Conservation (phyloP, 2,888 invertebrate genomes). For the Allophyes oxyacanthae region DNA sequence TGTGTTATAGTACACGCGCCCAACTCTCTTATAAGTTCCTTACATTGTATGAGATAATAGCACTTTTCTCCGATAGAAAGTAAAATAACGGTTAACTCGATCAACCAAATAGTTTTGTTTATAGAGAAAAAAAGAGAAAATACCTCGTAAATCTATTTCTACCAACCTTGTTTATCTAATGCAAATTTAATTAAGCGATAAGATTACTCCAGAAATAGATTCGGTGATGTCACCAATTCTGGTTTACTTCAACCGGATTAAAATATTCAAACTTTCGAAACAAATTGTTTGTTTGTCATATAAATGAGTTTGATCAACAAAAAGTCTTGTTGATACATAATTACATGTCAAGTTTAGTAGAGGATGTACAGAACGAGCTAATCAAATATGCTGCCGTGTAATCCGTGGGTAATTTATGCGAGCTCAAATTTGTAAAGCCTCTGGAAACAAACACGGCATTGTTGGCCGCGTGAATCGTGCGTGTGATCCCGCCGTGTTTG, state of each 20-base stretch:
- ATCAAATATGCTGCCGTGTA: conserved; percentile 63
- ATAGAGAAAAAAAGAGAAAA: too few relatives aligned
- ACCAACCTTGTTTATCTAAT: conserved; percentile 41
- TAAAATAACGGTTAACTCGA: too few relatives aligned
- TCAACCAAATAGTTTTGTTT: too few relatives aligned
- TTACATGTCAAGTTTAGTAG: conserved; percentile 16
- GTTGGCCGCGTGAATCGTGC: conserved; percentile 68
- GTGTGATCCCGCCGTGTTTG: conserved; percentile 71
- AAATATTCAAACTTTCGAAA: conserved; percentile 5
- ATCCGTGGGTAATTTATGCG: conserved; percentile 68
- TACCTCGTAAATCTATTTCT: conserved; percentile 14
- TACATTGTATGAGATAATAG: too few relatives aligned
- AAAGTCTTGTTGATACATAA: conserved; percentile 11
- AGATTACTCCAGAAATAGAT: conserved; percentile 38
- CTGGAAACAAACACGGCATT: conserved; percentile 75
- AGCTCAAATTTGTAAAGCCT: conserved; percentile 65
- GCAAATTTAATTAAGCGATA: conserved; percentile 47
- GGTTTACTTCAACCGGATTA: conserved; percentile 22
- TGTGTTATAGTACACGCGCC: too few relatives aligned
- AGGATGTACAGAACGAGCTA: conserved; percentile 53
- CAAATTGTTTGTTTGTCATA: conserved; percentile 26
- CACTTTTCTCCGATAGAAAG: too few relatives aligned
- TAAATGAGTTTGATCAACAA: conserved; percentile 19
- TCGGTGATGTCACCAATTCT: conserved; percentile 28
- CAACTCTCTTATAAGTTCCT: too few relatives aligned